Percentiles rank a stretch among this genome's conserved stretches.
Evolutionary conservation across 2,888 invertebrate genomes (phyloP).

Genomic region (Cosmorhoe ocellata): DNA sequence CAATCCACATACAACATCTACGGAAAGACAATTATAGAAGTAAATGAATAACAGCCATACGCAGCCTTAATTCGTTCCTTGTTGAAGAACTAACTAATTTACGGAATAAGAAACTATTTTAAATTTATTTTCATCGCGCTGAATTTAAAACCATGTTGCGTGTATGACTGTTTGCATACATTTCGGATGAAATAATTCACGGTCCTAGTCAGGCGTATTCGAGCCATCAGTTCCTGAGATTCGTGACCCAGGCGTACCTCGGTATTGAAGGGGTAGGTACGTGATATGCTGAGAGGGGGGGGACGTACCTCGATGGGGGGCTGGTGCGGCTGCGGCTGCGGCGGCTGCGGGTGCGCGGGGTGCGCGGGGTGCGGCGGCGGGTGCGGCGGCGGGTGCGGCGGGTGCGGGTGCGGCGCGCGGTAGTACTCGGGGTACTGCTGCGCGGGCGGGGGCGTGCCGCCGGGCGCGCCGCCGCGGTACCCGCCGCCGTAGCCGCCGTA

Average conservation of each 20-base stretch:
- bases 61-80: too few species aligned
- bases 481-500: slow-evolving; percentile 76
- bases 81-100: too few species aligned
- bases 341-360: slow-evolving; percentile 42
- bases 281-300: background rate
- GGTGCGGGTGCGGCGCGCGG: slow-evolving; percentile 63
- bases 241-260: too few species aligned
- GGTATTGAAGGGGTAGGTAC: too few species aligned
- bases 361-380: slow-evolving; percentile 43
- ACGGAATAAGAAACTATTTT: too few species aligned
- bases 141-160: too few species aligned
- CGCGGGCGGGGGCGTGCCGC: slow-evolving; percentile 62
- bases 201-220: too few species aligned
- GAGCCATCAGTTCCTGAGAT: too few species aligned
- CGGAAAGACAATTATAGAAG: slow-evolving; percentile 2
- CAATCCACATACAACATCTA: slow-evolving; percentile 22
- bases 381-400: slow-evolving; percentile 49
- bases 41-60: background rate
- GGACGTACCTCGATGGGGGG: slow-evolving; percentile 35
- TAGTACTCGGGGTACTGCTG: slow-evolving; percentile 69
- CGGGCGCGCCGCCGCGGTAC: slow-evolving; percentile 64
- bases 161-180: too few species aligned
- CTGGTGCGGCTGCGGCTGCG: slow-evolving; percentile 37
- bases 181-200: too few species aligned
- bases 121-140: too few species aligned